Conservation (phyloP, 2,113 vertebrate species). For the Petrocephalus microphthalmus region DNA sequence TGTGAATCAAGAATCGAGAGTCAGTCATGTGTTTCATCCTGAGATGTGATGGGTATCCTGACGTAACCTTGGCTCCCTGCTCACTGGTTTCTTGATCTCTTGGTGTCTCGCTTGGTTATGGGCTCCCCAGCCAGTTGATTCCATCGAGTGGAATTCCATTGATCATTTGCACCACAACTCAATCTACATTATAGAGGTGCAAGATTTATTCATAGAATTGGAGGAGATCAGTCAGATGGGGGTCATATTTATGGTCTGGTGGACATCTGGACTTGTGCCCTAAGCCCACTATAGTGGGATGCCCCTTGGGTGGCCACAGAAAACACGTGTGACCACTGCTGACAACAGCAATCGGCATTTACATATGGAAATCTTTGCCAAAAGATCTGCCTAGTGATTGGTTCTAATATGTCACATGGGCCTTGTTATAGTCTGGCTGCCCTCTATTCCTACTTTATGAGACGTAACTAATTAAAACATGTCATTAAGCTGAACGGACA, state of each 20-base stretch:
- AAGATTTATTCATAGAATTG: neutral
- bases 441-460: neutral
- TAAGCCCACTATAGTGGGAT: neutral
- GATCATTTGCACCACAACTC: neutral
- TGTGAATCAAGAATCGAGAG: neutral
- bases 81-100: neutral
- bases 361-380: neutral
- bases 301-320: neutral
- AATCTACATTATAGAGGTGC: neutral
- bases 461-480: constrained; percentile 2
- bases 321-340: neutral
- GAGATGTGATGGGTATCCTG: neutral
- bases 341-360: neutral
- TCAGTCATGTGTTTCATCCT: neutral
- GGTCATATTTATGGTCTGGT: neutral
- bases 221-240: neutral
- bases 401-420: neutral
- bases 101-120: neutral
- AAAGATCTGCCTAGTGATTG: neutral
- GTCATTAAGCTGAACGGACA: neutral
- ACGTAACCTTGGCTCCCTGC: neutral
- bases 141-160: neutral
- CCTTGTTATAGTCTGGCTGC: neutral
- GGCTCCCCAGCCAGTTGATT: neutral
- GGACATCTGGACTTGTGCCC: neutral